Percentiles rank a stretch among this genome's conserved stretches.
Evolutionary conservation across 2,113 vertebrate species (phyloP).

Genomic region (Lepisosteus osseus): DNA sequence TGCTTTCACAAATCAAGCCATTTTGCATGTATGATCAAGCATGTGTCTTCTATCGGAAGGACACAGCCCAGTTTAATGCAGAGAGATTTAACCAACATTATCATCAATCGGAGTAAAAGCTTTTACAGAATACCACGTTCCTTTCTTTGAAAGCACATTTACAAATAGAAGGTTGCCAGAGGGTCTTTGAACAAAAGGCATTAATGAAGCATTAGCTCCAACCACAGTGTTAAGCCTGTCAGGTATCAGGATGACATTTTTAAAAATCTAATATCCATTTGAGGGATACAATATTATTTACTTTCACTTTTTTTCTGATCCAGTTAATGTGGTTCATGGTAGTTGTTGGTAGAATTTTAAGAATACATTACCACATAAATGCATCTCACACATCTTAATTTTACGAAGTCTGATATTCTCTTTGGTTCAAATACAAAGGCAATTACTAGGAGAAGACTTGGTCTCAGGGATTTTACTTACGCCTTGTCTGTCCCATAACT

Average conservation of each 20-base stretch:
- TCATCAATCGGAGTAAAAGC: slow-evolving; percentile 68
- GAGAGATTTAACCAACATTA: slow-evolving; percentile 39
- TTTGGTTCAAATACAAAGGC: no score
- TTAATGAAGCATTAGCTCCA: slow-evolving; percentile 75
- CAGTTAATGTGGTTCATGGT: slow-evolving; percentile 14
- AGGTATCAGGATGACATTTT: slow-evolving; percentile 62
- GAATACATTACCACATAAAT: background rate
- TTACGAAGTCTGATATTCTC: no score
- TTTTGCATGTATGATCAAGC: background rate
- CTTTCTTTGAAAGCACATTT: slow-evolving; percentile 64
- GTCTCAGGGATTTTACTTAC: slow-evolving; percentile 72
- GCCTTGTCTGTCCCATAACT: slow-evolving; percentile 92
- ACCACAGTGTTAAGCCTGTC: slow-evolving; percentile 71
- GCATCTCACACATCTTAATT: background rate
- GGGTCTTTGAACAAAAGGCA: slow-evolving; percentile 71
- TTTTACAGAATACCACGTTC: slow-evolving; percentile 56
- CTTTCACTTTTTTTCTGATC: slow-evolving; percentile 71
- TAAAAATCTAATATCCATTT: slow-evolving; percentile 56
- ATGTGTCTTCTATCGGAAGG: background rate
- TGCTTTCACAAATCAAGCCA: background rate
- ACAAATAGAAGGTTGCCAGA: slow-evolving; percentile 68
- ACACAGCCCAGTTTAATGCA: slow-evolving; percentile 27
- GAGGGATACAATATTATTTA: slow-evolving; percentile 65
- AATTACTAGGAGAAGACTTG: no score
- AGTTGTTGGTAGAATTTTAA: no score